Evolutionary conservation across 2,113 vertebrate genomes (phyloP).

Genomic region (Bungarus multicinctus): DNA sequence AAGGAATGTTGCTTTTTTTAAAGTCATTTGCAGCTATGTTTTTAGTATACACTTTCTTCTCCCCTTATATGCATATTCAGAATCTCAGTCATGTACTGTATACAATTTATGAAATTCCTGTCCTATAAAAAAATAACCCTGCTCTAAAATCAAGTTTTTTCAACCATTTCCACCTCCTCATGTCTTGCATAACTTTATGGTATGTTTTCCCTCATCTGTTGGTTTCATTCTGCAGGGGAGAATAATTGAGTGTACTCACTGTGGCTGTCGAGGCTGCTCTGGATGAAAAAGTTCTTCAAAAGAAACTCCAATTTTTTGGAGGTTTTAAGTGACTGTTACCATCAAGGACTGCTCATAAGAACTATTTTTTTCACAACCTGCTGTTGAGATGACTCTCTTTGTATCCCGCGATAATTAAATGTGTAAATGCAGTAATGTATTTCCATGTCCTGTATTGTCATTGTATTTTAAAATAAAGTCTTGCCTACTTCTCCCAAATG

Average conservation of each 20-base stretch:
- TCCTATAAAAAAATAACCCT: neutral
- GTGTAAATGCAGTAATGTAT: accelerated
- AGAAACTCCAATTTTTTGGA: neutral
- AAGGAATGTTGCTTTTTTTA: slow-evolving; percentile 48
- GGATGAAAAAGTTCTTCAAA: slow-evolving; percentile 70
- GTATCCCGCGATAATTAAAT: neutral
- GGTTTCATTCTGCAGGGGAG: slow-evolving; percentile 79
- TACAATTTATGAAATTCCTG: neutral
- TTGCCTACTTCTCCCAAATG: neutral
- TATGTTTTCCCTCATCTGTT: neutral
- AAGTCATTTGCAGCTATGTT: neutral
- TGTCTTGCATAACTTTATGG: neutral
- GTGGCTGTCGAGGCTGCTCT: slow-evolving; percentile 95
- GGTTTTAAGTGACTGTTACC: slow-evolving; percentile 11
- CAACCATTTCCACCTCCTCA: neutral
- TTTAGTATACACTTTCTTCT: neutral
- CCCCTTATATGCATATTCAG: neutral
- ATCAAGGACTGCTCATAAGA: slow-evolving; percentile 20
- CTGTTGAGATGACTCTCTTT: slow-evolving; percentile 1
- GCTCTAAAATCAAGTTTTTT: neutral
- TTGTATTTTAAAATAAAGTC: slow-evolving; percentile 62
- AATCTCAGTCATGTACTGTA: neutral
- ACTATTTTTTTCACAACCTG: neutral
- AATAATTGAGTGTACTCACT: slow-evolving; percentile 98
- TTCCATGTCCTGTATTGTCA: slow-evolving; percentile 27